phyloP scores from a whole-genome alignment of 2,113 vertebrate genomes.

The Pseudopipra pipra region DNA sequence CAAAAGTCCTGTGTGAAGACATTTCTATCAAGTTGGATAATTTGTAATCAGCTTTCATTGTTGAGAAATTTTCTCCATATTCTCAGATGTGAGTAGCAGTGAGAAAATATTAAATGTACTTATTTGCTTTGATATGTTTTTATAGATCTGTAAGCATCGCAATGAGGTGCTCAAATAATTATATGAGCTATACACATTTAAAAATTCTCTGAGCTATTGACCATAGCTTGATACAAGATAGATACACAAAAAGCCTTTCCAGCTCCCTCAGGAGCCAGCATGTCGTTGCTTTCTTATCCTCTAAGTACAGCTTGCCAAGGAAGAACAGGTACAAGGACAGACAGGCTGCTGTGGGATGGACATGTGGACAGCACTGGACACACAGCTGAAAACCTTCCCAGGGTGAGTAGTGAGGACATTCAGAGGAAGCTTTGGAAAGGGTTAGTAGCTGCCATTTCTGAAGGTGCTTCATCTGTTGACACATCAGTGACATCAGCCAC shows the following conservation, averaged over 20 bases:
- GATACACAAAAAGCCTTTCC: background rate
- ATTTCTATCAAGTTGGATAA: background rate
- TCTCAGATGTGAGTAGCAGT: background rate
- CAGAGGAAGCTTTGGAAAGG: background rate
- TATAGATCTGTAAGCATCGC: background rate
- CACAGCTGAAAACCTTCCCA: background rate
- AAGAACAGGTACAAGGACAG: background rate
- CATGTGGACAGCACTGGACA: background rate
- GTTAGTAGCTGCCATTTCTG: background rate
- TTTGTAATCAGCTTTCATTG: background rate
- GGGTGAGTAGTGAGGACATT: background rate
- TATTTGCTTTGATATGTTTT: background rate
- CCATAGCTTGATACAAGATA: background rate
- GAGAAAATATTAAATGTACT: background rate
- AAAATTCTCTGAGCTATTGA: background rate
- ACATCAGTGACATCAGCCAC: background rate
- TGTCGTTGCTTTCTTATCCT: rapidly evolving
- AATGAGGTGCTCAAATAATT: background rate
- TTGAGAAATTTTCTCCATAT: background rate
- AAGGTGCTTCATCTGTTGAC: background rate
- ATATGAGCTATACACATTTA: background rate
- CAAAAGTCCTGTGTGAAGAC: background rate
- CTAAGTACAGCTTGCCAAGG: background rate
- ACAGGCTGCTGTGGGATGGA: background rate
- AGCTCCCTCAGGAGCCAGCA: background rate